Conservation (phyloP, 2,797 vertebrate genomes). For the Lithobates sylvaticus region DNA sequence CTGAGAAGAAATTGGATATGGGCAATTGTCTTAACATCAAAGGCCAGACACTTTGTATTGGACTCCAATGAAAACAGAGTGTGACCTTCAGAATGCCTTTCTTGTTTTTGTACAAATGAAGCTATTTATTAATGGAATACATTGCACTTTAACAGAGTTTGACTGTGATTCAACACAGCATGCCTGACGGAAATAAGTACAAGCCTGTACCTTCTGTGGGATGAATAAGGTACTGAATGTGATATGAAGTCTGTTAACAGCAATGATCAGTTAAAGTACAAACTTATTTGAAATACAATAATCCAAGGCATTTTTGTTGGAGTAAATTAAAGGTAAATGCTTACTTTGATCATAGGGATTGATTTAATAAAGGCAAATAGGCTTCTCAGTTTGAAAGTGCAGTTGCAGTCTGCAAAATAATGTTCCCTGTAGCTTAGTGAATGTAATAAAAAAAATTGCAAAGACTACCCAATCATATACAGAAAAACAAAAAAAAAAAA, state of each 20-base stretch:
- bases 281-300: not conserved
- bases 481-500: too few species aligned
- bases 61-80: conserved; percentile 16
- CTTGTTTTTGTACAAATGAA: conserved; percentile 21
- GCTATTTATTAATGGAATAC: conserved; percentile 1
- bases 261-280: not conserved
- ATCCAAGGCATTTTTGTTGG: not conserved
- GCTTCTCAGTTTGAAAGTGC: too few species aligned
- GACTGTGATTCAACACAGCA: not conserved
- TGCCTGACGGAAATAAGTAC: not conserved
- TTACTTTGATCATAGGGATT: not conserved
- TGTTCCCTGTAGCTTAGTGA: too few species aligned
- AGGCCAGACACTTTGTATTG: not conserved
- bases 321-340: not conserved
- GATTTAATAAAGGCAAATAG: too few species aligned
- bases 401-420: too few species aligned
- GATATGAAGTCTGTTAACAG: not conserved
- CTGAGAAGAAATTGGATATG: conserved; percentile 8
- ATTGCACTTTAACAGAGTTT: not conserved
- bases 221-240: not conserved
- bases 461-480: too few species aligned
- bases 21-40: conserved; percentile 14
- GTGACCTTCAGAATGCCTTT: conserved; percentile 1
- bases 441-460: too few species aligned
- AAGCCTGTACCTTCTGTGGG: not conserved